A percentile compares a stretch with the other conserved stretches of the same genome.
These are phyloP conservation scores for Thermophis baileyi DNA, from an alignment of 2,113 vertebrate species.

Conservation along the genomic window DNA sequence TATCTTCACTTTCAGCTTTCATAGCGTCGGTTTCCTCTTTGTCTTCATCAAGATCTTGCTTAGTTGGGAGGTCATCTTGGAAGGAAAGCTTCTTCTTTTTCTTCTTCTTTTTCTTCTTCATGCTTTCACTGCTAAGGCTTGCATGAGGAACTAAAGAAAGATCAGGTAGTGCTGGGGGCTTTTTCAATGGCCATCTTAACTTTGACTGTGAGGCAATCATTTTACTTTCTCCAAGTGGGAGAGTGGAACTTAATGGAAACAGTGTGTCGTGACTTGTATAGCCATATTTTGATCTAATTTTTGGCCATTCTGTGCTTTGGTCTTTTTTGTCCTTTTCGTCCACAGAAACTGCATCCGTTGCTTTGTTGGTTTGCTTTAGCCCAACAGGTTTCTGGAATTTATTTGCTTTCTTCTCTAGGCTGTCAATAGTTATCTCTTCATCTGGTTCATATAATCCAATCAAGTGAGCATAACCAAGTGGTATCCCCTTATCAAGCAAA, in stretches of 20 bases:
- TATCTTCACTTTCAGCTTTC: background rate
- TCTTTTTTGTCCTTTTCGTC: background rate
- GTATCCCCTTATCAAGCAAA: background rate
- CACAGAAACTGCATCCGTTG: background rate
- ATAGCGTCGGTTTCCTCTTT: background rate
- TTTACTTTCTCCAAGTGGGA: background rate
- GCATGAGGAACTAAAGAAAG: background rate
- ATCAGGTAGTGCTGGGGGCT: background rate
- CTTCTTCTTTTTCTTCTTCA: background rate
- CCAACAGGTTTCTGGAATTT: background rate
- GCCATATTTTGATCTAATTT: background rate
- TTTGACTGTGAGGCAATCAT: background rate
- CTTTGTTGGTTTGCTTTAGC: background rate
- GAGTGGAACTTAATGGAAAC: background rate
- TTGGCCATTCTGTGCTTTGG: background rate
- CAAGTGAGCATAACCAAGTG: background rate
- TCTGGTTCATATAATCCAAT: background rate
- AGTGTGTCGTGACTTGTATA: background rate
- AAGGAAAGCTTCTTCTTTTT: background rate
- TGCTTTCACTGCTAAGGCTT: background rate
- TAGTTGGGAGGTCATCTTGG: background rate
- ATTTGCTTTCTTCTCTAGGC: background rate
- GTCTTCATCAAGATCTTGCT: background rate
- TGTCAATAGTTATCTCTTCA: background rate
- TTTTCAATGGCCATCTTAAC: too few species aligned